A percentile compares a stretch with the other conserved stretches of the same genome.
These are phyloP conservation scores for Dasyurus viverrinus DNA, from an alignment of 2,113 vertebrate species.

Conservation along the genomic window DNA sequence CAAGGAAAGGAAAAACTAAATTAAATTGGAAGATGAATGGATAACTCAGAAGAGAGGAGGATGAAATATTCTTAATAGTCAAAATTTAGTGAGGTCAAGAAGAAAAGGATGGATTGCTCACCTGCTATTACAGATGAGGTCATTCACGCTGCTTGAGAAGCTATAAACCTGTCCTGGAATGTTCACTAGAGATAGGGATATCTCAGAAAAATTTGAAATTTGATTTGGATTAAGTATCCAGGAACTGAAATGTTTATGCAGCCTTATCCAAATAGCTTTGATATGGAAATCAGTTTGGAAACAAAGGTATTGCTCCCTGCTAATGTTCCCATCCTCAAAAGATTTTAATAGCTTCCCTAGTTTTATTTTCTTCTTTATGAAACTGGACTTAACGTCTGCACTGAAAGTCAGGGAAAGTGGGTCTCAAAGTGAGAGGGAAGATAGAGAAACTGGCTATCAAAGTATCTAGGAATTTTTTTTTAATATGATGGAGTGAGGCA, in stretches of 20 bases:
- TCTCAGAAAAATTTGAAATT: constrained; percentile 71
- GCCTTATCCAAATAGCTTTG: constrained; percentile 66
- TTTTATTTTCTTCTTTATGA: constrained; percentile 59
- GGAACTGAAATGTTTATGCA: constrained; percentile 74
- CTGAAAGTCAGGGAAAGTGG: constrained; percentile 55
- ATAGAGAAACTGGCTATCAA: neutral
- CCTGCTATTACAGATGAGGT: constrained; percentile 15
- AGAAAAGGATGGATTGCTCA: constrained; percentile 44
- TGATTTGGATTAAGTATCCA: constrained; percentile 74
- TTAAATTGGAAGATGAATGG: constrained; percentile 6
- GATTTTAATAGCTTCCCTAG: constrained; percentile 50
- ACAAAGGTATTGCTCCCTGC: constrained; percentile 73
- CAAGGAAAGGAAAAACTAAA: constrained; percentile 15
- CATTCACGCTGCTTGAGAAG: constrained; percentile 28
- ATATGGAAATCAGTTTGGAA: constrained; percentile 78
- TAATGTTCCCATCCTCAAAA: constrained; percentile 58
- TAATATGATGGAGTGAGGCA: neutral
- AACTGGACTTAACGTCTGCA: constrained; percentile 35
- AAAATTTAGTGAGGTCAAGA: constrained; percentile 49
- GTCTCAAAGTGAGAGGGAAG: neutral
- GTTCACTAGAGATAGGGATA: constrained; percentile 63
- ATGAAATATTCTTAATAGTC: constrained; percentile 7
- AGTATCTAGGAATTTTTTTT: neutral
- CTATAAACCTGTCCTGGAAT: constrained; percentile 63
- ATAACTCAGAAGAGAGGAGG: constrained; percentile 44